phyloP scores from a whole-genome alignment of 2,888 invertebrate species.

The Tetanocera ferruginea region DNA sequence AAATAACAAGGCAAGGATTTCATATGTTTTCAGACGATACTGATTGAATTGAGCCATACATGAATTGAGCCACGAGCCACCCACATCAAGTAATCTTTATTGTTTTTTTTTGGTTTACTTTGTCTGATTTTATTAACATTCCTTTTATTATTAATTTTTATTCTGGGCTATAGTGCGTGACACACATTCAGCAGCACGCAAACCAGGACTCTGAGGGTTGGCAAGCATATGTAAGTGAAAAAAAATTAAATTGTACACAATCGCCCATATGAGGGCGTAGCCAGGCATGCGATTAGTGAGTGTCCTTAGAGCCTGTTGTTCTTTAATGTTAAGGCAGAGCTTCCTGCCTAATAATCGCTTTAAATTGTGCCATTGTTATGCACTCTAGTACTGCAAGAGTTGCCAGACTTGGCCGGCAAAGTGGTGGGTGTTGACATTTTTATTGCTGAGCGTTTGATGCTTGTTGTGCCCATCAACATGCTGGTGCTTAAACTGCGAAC shows the following conservation, averaged over 20 bases:
- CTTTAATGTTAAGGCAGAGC: not conserved
- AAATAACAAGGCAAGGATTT: slow-evolving; percentile 3
- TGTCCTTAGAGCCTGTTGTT: not conserved
- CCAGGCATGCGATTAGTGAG: not conserved
- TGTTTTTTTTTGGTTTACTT: not conserved
- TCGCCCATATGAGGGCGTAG: not conserved
- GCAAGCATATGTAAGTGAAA: not conserved
- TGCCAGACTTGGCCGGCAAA: not conserved
- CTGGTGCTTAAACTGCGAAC: not conserved
- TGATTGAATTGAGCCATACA: slow-evolving; percentile 13
- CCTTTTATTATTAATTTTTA: not conserved
- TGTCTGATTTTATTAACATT: slow-evolving; percentile 2
- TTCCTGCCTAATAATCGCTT: slow-evolving; percentile 13
- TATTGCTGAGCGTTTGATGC: not conserved
- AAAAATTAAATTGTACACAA: not conserved
- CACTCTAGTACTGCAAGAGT: not conserved
- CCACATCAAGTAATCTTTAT: slow-evolving; percentile 10
- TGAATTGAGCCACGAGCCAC: slow-evolving; percentile 1
- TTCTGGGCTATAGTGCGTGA: not conserved
- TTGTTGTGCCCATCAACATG: not conserved
- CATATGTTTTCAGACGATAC: not conserved
- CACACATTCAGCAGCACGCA: slow-evolving; percentile 19
- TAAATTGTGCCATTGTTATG: slow-evolving; percentile 20
- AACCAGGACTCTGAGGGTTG: not conserved
- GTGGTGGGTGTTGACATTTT: slow-evolving; percentile 28